These are phyloP conservation scores for Corythoichthys intestinalis DNA, from an alignment of 2,113 vertebrate species.

Conservation along the genomic window DNA sequence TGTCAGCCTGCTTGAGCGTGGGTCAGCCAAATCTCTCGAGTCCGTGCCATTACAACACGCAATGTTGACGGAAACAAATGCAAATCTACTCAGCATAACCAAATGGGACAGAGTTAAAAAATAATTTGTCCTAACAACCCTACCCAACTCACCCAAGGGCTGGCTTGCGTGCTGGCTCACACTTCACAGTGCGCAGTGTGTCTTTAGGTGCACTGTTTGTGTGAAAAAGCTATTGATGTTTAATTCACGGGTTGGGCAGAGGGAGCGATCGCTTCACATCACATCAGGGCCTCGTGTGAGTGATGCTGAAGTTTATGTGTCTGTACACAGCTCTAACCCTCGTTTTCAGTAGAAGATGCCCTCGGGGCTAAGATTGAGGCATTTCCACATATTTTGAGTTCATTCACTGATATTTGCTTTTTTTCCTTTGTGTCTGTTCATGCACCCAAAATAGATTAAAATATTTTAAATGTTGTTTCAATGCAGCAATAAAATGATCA, in stretches of 20 bases:
- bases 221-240: constrained; percentile 50
- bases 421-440: constrained; percentile 4
- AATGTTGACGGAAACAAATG: background rate
- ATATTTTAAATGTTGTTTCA: background rate
- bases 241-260: constrained; percentile 58
- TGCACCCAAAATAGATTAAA: background rate
- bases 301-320: constrained; percentile 21
- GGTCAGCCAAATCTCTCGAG: background rate
- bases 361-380: constrained; percentile 15
- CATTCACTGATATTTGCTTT: constrained; percentile 1
- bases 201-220: constrained; percentile 36
- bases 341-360: constrained; percentile 15
- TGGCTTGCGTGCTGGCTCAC: background rate
- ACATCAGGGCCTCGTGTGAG: constrained; percentile 43
- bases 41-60: background rate
- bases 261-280: constrained; percentile 50
- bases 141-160: background rate
- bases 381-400: background rate
- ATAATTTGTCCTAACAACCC: background rate
- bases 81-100: constrained; percentile 5
- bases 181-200: constrained; percentile 5
- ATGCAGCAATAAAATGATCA: constrained; percentile 2
- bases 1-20: constrained; percentile 1
- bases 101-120: constrained; percentile 2
- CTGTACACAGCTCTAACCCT: constrained; percentile 17